Percentiles rank a stretch among this genome's conserved stretches.
Conservation (phyloP, 2,797 vertebrate genomes). For the Enteromius radiatus region DNA sequence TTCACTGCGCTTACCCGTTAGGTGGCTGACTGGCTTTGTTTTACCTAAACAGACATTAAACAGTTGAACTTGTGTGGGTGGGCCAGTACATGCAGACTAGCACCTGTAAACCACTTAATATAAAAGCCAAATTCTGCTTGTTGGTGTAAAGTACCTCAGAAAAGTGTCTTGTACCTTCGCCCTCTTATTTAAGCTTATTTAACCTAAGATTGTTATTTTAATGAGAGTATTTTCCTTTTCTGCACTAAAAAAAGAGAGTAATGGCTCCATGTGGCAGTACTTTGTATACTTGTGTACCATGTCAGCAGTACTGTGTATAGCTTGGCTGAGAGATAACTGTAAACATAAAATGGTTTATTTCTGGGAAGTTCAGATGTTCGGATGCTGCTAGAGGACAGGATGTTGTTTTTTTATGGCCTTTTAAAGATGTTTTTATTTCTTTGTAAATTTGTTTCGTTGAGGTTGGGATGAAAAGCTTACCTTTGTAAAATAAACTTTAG, state of each 20-base stretch:
- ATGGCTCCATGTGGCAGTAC: constrained; percentile 73
- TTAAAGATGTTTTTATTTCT: constrained; percentile 69
- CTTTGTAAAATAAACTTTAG: constrained; percentile 70
- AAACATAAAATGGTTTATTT: constrained; percentile 66
- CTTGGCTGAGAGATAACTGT: constrained; percentile 68
- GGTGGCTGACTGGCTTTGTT: constrained; percentile 10
- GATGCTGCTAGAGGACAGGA: constrained; percentile 83
- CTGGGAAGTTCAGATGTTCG: constrained; percentile 75
- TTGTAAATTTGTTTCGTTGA: constrained; percentile 84
- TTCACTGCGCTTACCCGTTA: constrained; percentile 68
- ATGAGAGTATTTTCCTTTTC: constrained; percentile 72
- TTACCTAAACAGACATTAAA: constrained; percentile 17
- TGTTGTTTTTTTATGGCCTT: constrained; percentile 83
- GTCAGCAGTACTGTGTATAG: constrained; percentile 72
- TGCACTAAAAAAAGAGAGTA: constrained; percentile 72
- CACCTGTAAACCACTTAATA: constrained; percentile 33
- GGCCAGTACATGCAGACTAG: constrained; percentile 50
- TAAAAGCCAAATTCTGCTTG: constrained; percentile 68
- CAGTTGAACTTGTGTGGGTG: constrained; percentile 37
- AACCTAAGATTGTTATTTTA: constrained; percentile 78
- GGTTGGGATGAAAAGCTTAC: constrained; percentile 72
- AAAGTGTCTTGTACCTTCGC: constrained; percentile 84
- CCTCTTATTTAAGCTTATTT: constrained; percentile 88
- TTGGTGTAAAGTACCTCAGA: constrained; percentile 84
- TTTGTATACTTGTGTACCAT: constrained; percentile 64